Evolutionary conservation across 2,888 invertebrate genomes (phyloP).

Genomic region (Dryobota labecula): DNA sequence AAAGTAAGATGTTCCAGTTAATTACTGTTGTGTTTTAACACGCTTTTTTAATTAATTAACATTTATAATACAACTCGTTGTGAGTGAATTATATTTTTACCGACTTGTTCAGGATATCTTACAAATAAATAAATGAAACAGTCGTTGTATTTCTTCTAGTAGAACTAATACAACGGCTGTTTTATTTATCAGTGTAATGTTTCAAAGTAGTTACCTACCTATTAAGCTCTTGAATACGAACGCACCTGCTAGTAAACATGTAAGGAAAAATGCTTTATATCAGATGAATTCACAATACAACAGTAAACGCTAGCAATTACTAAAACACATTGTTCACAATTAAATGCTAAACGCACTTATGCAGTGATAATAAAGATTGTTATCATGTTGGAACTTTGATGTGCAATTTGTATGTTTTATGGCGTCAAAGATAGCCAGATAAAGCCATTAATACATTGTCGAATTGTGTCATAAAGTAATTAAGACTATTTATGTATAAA

Average conservation of each 20-base stretch:
- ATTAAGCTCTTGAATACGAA: neutral
- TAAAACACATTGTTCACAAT: slow-evolving; percentile 48
- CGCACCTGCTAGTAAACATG: neutral
- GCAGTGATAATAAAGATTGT: slow-evolving; percentile 61
- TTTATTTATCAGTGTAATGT: neutral
- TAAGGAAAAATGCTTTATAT: neutral
- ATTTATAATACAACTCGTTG: neutral
- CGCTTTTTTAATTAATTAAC: neutral
- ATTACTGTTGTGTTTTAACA: neutral
- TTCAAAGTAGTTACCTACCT: neutral
- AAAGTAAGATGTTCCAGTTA: slow-evolving; percentile 4
- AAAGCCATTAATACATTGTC: slow-evolving; percentile 62
- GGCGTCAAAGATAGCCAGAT: slow-evolving; percentile 54
- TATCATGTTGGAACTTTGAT: slow-evolving; percentile 56
- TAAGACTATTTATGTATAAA: slow-evolving; percentile 71
- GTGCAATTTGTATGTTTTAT: slow-evolving; percentile 59
- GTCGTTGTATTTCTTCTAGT: neutral
- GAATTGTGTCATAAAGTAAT: slow-evolving; percentile 65
- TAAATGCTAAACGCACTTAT: slow-evolving; percentile 52
- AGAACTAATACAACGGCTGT: too few relatives aligned
- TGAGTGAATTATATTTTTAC: neutral
- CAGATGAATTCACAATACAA: slow-evolving; percentile 38
- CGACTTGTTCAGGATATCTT: neutral
- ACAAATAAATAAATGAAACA: neutral
- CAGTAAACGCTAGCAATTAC: slow-evolving; percentile 47